Evolutionary conservation across 2,113 vertebrate species (phyloP), one percentile per base, ranked within the genome.

Genomic region (Trogon surrucura): DNA sequence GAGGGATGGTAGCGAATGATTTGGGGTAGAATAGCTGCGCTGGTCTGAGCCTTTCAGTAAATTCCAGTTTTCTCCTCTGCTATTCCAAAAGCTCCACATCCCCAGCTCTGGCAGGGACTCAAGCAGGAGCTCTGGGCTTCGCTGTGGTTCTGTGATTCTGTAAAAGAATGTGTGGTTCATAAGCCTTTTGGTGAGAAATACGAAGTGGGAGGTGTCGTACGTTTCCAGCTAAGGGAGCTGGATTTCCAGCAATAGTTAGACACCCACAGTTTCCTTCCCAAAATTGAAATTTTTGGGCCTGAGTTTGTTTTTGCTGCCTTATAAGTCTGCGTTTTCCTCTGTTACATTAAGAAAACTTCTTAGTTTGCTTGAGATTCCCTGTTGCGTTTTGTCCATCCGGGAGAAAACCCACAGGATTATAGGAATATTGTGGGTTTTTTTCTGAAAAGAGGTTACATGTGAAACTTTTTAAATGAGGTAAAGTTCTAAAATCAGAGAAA

Each of bases 171-270:
- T 47, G 73, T 84, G 83, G 58, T 56, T 80, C 77, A 32, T 80
- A 73, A 90, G 80, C 60, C 34, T 94, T 80, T 85, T 62, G 85
- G 93, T 96, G 95, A 94, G 93, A 97, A 94, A 78, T 22, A 36
- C 9, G 82, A 88, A n/a, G 95, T 96, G 73, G 92, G 95, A 96
- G 93, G 93, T 96, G 93, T 96, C 83, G 69, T 34, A 74, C 80
- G 53, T 91, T 96, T 92, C 95, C 93, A 93, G 93, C 82, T 53
- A 90, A 80, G 54, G 64, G 95, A 95, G 41, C 79, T 96, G 60
- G 69, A 91, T 96, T 97, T 94, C 92, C 90, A 96, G 80, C 86
- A 93, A 95, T 83, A 95, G 93, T 41, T 44, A 91, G 70, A 94
- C 93, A 93, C 92, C 93, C 77, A 93, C 95, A 10, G 72, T 48